These are phyloP conservation scores for Lepidocyrtoides sp. DNA, from an alignment of 2,888 invertebrate genomes.

Conservation along the genomic window DNA sequence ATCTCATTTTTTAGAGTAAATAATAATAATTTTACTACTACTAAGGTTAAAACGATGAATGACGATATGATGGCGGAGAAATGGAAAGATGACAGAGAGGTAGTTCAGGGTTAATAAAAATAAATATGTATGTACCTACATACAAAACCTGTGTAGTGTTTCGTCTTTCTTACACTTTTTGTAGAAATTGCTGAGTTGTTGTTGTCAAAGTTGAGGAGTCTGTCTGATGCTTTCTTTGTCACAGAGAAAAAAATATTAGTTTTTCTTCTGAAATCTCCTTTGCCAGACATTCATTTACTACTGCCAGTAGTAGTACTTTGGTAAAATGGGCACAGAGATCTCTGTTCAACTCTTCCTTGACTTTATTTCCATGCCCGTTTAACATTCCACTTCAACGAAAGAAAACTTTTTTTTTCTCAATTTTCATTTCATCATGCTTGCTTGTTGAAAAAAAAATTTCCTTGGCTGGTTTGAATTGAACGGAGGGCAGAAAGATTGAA, in stretches of 20 bases:
- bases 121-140: background rate
- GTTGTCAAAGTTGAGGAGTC: background rate
- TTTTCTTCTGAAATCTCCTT: background rate
- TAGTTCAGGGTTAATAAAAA: slow-evolving; percentile 45
- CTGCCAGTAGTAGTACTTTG: background rate
- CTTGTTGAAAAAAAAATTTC: background rate
- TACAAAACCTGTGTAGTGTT: background rate
- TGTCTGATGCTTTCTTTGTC: background rate
- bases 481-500: background rate
- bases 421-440: slow-evolving; percentile 28
- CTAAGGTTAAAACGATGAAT: slow-evolving; percentile 42
- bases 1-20: slow-evolving; percentile 10
- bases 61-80: slow-evolving; percentile 20
- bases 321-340: background rate
- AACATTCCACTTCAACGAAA: background rate
- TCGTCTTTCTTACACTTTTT: too few relatives aligned
- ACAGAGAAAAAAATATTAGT: background rate
- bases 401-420: background rate
- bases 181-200: too few relatives aligned
- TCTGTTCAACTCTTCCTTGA: slow-evolving; percentile 2
- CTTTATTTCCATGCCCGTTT: background rate
- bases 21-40: too few relatives aligned
- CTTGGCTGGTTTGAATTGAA: background rate
- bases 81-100: background rate
- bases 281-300: background rate